Percentiles rank a stretch among this genome's conserved stretches.
Conservation (phyloP, 2,888 invertebrate genomes). For the Melipona beecheii region DNA sequence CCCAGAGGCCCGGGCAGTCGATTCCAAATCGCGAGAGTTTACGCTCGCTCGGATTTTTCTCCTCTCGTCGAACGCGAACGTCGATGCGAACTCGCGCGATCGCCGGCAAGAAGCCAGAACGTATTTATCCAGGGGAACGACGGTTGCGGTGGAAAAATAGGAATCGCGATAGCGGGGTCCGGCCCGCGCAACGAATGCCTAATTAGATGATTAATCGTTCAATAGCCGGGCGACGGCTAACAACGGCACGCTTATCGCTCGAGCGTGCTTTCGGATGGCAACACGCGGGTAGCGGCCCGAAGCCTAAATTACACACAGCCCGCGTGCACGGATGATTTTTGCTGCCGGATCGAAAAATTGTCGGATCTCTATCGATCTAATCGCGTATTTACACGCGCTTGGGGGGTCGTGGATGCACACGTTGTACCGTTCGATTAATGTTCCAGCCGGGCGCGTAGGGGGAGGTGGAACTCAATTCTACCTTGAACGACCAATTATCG, state of each 20-base stretch:
- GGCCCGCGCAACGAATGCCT: constrained; percentile 71
- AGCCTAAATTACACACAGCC: constrained; percentile 14
- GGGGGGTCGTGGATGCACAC: not conserved
- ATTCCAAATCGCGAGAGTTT: constrained; percentile 37
- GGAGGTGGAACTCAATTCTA: constrained; percentile 17
- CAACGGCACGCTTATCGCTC: constrained; percentile 75
- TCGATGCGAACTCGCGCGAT: constrained; percentile 36
- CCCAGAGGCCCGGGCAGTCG: constrained; percentile 5
- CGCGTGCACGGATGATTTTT: constrained; percentile 10
- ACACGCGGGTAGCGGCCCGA: constrained; percentile 54
- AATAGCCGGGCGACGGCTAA: constrained; percentile 70
- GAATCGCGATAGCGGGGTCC: constrained; percentile 50
- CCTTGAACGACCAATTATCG: constrained; percentile 51
- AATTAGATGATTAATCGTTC: constrained; percentile 81
- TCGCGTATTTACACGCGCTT: too few species aligned
- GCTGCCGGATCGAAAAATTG: constrained; percentile 1
- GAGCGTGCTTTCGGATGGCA: constrained; percentile 68
- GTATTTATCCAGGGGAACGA: constrained; percentile 72
- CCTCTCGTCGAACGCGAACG: not conserved
- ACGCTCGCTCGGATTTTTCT: constrained; percentile 3
- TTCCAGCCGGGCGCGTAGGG: not conserved
- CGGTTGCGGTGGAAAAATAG: constrained; percentile 50
- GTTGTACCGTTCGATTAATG: not conserved
- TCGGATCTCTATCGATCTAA: not conserved
- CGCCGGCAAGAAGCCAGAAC: constrained; percentile 49